These are phyloP conservation scores for Amblyteles armatorius DNA, from an alignment of 2,888 invertebrate species.

Conservation along the genomic window DNA sequence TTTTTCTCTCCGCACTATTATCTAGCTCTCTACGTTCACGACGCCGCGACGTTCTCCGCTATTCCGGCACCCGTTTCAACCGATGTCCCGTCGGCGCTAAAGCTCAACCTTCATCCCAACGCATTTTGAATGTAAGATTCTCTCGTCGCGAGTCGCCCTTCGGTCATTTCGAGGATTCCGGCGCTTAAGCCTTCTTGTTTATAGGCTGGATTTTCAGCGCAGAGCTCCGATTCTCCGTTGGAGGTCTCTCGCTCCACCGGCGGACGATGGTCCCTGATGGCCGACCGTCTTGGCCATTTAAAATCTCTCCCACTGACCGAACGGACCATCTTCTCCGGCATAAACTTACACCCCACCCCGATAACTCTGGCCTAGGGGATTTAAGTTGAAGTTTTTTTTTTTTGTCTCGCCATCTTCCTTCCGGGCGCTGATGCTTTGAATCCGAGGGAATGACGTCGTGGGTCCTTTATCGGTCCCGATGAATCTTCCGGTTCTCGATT, in stretches of 20 bases:
- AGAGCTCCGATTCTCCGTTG: neutral
- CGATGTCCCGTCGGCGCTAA: conserved; percentile 47
- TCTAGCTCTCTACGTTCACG: neutral
- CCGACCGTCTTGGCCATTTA: conserved; percentile 42
- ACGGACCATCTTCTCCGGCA: conserved; percentile 31
- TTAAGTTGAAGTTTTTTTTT: conserved; percentile 34
- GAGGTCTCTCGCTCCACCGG: conserved; percentile 9
- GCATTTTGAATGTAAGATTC: conserved; percentile 82
- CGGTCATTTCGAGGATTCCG: conserved; percentile 79
- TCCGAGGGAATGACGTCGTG: conserved; percentile 32
- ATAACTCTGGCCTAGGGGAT: conserved; percentile 38
- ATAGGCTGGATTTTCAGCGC: conserved; percentile 76
- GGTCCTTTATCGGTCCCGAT: conserved; percentile 35
- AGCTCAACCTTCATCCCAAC: conserved; percentile 78
- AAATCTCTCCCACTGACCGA: conserved; percentile 52
- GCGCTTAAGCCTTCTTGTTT: conserved; percentile 80
- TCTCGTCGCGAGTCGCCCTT: conserved; percentile 74
- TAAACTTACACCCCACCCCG: conserved; percentile 31
- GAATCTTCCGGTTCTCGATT: no score
- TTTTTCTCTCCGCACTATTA: conserved; percentile 19
- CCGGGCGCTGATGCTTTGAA: conserved; percentile 26
- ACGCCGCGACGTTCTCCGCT: conserved; percentile 38
- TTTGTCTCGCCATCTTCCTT: neutral
- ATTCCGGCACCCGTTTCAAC: conserved; percentile 24
- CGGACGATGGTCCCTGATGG: conserved; percentile 24